Base-by-base conservation (phyloP, 2,888 invertebrate species). In the Lypha dubia region DNA sequence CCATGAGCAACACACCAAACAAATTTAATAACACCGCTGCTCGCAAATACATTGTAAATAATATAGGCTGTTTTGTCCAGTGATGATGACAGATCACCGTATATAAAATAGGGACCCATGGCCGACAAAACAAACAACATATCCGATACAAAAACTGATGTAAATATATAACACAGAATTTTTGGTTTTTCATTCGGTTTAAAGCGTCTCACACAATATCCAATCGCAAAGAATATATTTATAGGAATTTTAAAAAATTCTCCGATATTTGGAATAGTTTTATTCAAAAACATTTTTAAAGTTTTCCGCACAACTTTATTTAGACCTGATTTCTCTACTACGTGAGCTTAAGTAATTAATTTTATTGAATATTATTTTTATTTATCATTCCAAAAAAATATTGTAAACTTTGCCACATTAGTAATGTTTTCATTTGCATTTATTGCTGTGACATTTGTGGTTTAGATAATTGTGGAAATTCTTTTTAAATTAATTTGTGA, bases 201-300 rank as follows among this genome's bases (percentile, higher is more conserved):
- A 68, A 68, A 81, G 15, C 81, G 81, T 9, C 17, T 28, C 1
- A 76, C 8, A 46, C 35, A 46, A 38, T 75, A 5, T 24, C 81
- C 70, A 20, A 35, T 6, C 7, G 6, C 5, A 49, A 56, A 75
- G 15, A 65, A 68, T 11, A 80, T 28, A 74, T 74, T 74, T 11
- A 74, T 1, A 0, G 80, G 80, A 51, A 74, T 53, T 74, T 74
- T 80, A 0, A 51, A 44, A 15, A 80, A 80, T 17, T 68, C 53
- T 32, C 67, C 35, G 3, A 80, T 68, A 17, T 8, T 8, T 17
- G 79, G 79, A 32, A 73, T 17, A 17, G 71, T 56, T 44, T 70
- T 62, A 13, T 28, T n/a, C 1, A 53, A 17, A 3, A 22, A 8
- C 79, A 79, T 28, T 28, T 2, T 2, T 5, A 28, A 28, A 28